A percentile compares a stretch with the other conserved stretches of the same genome.
These are phyloP conservation scores for Semaprochilodus insignis DNA, from an alignment of 2,797 vertebrate species.

Conservation along the genomic window DNA sequence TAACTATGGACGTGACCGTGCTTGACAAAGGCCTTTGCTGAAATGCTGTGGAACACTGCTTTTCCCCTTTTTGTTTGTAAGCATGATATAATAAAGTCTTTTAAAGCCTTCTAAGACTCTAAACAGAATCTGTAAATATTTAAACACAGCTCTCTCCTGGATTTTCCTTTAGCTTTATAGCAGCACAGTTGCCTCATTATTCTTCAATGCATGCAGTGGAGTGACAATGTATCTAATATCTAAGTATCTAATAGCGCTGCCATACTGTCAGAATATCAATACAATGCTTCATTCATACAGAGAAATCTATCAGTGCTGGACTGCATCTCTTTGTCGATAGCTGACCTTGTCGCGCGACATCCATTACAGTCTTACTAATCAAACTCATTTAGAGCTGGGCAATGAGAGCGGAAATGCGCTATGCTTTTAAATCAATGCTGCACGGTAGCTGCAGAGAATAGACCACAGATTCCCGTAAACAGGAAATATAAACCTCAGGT, in stretches of 20 bases:
- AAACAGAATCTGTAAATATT: no score
- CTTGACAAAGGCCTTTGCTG: no score
- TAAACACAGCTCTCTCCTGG: background rate
- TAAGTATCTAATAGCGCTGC: constrained; percentile 17
- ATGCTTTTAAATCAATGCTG: constrained; percentile 40
- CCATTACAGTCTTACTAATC: constrained; percentile 50
- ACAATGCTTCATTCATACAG: constrained; percentile 34
- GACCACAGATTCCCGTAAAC: constrained; percentile 32
- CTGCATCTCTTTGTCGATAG: constrained; percentile 49
- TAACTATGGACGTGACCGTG: no score
- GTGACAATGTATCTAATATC: constrained; percentile 2
- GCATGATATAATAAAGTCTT: background rate
- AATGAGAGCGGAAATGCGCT: constrained; percentile 31
- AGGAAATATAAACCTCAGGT: constrained; percentile 27
- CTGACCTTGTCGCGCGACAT: constrained; percentile 49
- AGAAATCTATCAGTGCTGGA: constrained; percentile 40
- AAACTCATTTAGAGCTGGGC: constrained; percentile 45
- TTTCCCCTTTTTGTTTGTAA: background rate
- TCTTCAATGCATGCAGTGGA: background rate
- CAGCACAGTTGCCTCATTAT: constrained; percentile 16
- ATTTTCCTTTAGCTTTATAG: background rate
- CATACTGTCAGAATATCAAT: constrained; percentile 44
- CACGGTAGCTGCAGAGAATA: background rate
- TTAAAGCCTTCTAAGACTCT: background rate
- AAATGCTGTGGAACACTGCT: background rate